Conservation (phyloP, 2,888 invertebrate species). For the Adelphocoris suturalis region DNA sequence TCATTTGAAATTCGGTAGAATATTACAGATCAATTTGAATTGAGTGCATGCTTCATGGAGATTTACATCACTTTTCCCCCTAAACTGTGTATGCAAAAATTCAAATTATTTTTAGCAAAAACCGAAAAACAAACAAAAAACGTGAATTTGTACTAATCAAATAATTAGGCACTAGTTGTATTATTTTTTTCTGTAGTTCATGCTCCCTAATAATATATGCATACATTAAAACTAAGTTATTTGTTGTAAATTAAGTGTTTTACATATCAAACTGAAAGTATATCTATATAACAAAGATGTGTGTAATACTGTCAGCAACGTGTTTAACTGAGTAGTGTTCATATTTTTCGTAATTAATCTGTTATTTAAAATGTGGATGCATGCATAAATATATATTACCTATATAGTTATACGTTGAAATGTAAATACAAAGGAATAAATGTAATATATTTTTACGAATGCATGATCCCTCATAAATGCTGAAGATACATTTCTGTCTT, state of each 20-base stretch:
- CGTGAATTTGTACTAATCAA: slow-evolving; percentile 63
- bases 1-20: neutral
- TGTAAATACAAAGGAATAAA: slow-evolving; percentile 72
- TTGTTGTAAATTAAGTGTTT: slow-evolving; percentile 73
- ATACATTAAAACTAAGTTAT: slow-evolving; percentile 69
- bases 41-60: slow-evolving; percentile 38
- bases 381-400: slow-evolving; percentile 57
- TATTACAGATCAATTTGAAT: neutral
- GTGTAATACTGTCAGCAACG: slow-evolving; percentile 73
- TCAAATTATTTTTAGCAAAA: slow-evolving; percentile 54
- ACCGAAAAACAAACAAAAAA: neutral
- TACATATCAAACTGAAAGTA: slow-evolving; percentile 71
- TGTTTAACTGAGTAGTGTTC: slow-evolving; percentile 73
- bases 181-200: slow-evolving; percentile 67
- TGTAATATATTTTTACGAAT: slow-evolving; percentile 74
- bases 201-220: slow-evolving; percentile 68
- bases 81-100: slow-evolving; percentile 46
- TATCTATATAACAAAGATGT: slow-evolving; percentile 70
- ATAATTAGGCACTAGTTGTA: slow-evolving; percentile 69
- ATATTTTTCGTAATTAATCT: slow-evolving; percentile 72
- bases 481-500: slow-evolving; percentile 36
- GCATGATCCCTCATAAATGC: slow-evolving; percentile 47
- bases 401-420: slow-evolving; percentile 69
- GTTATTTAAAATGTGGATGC: slow-evolving; percentile 48
- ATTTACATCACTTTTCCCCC: slow-evolving; percentile 44